Evolutionary conservation across 2,888 invertebrate species (phyloP).

Genomic region (Agonum fuliginosum): DNA sequence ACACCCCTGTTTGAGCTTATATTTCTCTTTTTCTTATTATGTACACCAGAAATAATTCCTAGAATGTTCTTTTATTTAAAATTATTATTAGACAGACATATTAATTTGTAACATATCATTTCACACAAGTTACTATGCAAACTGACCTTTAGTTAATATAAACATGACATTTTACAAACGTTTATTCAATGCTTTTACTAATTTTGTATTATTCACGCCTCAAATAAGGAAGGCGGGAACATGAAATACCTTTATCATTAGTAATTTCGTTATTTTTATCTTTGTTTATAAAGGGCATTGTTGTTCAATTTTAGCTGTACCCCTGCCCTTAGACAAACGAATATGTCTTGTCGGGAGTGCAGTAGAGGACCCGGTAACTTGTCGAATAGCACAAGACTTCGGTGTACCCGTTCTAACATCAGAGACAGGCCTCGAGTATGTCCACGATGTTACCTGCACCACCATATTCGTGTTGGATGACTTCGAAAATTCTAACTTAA

Average conservation of each 20-base stretch:
- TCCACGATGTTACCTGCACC: slow-evolving; percentile 77
- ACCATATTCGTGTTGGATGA: slow-evolving; percentile 84
- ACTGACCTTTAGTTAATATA: slow-evolving; percentile 24
- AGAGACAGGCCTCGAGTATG: slow-evolving; percentile 77
- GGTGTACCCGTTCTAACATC: slow-evolving; percentile 79
- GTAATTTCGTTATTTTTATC: slow-evolving; percentile 21
- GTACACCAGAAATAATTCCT: background rate
- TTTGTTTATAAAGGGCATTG: slow-evolving; percentile 6
- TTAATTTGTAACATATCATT: slow-evolving; percentile 3
- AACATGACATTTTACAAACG: slow-evolving; percentile 1
- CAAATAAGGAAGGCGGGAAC: slow-evolving; percentile 23
- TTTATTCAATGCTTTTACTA: slow-evolving; percentile 3
- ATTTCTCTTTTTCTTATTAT: slow-evolving; percentile 18
- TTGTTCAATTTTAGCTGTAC: slow-evolving; percentile 65
- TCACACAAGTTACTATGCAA: background rate
- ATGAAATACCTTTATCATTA: slow-evolving; percentile 34
- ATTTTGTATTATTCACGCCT: slow-evolving; percentile 25
- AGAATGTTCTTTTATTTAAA: background rate
- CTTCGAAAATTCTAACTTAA: slow-evolving; percentile 84
- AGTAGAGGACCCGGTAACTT: slow-evolving; percentile 74
- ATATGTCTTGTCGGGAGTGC: slow-evolving; percentile 80
- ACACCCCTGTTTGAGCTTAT: slow-evolving; percentile 27
- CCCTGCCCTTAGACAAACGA: slow-evolving; percentile 74
- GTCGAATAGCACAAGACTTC: slow-evolving; percentile 78
- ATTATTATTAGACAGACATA: background rate